A percentile compares a stretch with the other conserved stretches of the same genome.
These are phyloP conservation scores for Coleophora deauratella DNA, from an alignment of 2,888 invertebrate species.

Conservation along the genomic window DNA sequence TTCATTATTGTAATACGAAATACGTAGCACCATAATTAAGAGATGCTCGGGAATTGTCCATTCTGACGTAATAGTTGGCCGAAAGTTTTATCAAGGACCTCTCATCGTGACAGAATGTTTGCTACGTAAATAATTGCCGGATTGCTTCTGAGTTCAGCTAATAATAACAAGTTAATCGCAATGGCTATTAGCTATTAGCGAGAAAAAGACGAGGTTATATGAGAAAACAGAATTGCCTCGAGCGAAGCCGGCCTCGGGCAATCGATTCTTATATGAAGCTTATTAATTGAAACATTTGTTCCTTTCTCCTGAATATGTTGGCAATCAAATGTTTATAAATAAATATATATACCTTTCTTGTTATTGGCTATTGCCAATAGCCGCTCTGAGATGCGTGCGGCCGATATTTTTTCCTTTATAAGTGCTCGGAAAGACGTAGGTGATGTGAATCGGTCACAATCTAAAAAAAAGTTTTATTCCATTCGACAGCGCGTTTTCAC, in stretches of 20 bases:
- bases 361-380: no score
- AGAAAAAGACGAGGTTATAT: slow-evolving; percentile 33
- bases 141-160: slow-evolving; percentile 42
- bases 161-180: slow-evolving; percentile 51
- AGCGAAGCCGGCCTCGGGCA: slow-evolving; percentile 24
- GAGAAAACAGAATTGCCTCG: slow-evolving; percentile 33
- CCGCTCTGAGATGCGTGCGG: no score
- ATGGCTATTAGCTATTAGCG: slow-evolving; percentile 45
- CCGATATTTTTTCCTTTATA: no score
- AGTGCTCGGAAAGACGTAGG: no score
- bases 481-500: no score
- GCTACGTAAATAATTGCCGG: slow-evolving; percentile 51
- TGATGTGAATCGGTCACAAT: no score
- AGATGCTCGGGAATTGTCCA: slow-evolving; percentile 60
- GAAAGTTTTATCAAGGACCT: slow-evolving; percentile 55
- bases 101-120: slow-evolving; percentile 53
- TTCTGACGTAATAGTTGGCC: slow-evolving; percentile 55
- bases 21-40: slow-evolving; percentile 69
- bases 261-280: slow-evolving; percentile 44
- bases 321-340: no score
- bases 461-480: no score
- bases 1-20: slow-evolving; percentile 73
- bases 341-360: no score
- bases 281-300: slow-evolving; percentile 37
- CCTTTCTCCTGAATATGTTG: neutral